These are phyloP conservation scores for Coptodon bakossiorum DNA, from an alignment of 2,113 vertebrate genomes.

Conservation along the genomic window DNA sequence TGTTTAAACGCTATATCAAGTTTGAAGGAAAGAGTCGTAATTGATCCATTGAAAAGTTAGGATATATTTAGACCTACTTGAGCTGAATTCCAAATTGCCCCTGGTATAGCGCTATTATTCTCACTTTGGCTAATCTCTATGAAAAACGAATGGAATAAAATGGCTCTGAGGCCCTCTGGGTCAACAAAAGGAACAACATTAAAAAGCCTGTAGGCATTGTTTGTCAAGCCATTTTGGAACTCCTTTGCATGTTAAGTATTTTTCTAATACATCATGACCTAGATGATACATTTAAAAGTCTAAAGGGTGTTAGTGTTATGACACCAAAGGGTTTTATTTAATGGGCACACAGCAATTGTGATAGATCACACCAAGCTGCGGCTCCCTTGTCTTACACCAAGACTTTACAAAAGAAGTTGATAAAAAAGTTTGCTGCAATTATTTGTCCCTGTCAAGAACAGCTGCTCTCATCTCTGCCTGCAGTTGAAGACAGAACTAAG, in stretches of 20 bases:
- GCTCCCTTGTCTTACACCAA: background rate
- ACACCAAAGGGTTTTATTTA: background rate
- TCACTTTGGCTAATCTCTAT: background rate
- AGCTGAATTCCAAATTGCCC: background rate
- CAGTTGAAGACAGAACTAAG: background rate
- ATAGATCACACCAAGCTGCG: background rate
- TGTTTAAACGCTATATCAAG: background rate
- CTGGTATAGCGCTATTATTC: background rate
- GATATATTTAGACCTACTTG: background rate
- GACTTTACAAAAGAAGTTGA: constrained; percentile 14
- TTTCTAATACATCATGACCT: background rate
- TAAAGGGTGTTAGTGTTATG: background rate
- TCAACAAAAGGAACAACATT: background rate
- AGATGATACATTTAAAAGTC: background rate
- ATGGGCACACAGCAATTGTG: background rate
- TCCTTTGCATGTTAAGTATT: background rate
- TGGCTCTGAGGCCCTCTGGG: background rate
- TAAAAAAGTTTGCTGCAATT: constrained; percentile 16
- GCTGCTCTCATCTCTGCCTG: background rate
- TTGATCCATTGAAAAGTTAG: background rate
- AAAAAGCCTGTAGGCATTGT: background rate
- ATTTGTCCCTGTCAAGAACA: background rate
- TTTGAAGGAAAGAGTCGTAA: background rate
- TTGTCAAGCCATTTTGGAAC: background rate
- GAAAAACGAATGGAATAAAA: background rate